These are phyloP conservation scores for Apeltes quadracus DNA, from an alignment of 2,113 vertebrate genomes.

Conservation along the genomic window DNA sequence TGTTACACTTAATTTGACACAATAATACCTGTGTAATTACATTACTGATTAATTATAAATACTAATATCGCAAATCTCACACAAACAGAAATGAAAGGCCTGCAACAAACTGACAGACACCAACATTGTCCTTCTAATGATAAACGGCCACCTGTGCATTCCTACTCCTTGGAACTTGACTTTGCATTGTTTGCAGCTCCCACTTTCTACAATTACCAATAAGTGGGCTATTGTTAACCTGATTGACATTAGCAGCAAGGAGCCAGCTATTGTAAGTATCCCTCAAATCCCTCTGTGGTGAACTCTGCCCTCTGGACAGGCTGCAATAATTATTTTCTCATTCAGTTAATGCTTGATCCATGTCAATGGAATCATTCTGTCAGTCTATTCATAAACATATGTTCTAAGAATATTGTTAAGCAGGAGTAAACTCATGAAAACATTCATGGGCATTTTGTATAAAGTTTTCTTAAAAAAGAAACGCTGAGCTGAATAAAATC, in stretches of 20 bases:
- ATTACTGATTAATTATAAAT: neutral
- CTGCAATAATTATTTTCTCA: slow-evolving; percentile 46
- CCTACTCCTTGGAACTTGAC: slow-evolving; percentile 48
- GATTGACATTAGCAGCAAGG: slow-evolving; percentile 67
- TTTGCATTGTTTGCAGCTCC: slow-evolving; percentile 36
- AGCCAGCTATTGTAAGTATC: slow-evolving; percentile 45
- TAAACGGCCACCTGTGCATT: slow-evolving; percentile 48
- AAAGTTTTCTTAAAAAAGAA: slow-evolving; percentile 39
- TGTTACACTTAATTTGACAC: slow-evolving; percentile 10
- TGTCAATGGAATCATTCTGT: neutral
- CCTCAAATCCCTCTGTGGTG: slow-evolving; percentile 40
- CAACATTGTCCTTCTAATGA: slow-evolving; percentile 2
- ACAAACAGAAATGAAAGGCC: neutral
- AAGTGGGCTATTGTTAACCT: slow-evolving; percentile 72
- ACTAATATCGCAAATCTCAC: neutral
- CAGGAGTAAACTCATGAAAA: slow-evolving; percentile 28
- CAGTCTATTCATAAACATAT: neutral
- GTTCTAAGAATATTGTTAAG: neutral
- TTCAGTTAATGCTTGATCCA: slow-evolving; percentile 5
- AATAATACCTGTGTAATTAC: neutral
- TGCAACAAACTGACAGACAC: neutral
- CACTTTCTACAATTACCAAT: slow-evolving; percentile 60
- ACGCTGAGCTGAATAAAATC: slow-evolving; percentile 64
- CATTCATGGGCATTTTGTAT: slow-evolving; percentile 33
- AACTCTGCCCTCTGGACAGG: slow-evolving; percentile 43